Base-by-base conservation (phyloP, 1,140 invertebrate genomes). In the Diploscapter pachys region DNA sequence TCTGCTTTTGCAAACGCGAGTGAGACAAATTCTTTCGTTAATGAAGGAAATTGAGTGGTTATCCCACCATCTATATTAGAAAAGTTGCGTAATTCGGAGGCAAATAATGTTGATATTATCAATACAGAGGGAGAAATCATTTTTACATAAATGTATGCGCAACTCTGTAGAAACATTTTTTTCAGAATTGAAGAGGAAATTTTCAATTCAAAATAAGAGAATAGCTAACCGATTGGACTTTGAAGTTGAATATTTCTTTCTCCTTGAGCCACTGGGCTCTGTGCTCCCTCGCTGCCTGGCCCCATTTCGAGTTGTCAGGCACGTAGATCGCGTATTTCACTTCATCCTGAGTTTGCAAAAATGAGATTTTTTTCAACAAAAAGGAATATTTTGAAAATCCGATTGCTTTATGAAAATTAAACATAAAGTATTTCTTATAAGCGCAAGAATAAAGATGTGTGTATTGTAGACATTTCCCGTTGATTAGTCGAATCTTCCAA, bases 291-390 rank as follows among this genome's bases (percentile, higher is more conserved):
- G 13, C 13, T 8, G 8, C 6, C 13, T 65, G 6, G 13, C 51
- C 51, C 63, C 13, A 8, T 31, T 65, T 65, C 31, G 63, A 65
- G 63, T 31, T 31, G 63, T 65, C 63, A 13, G 63, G 8, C 13
- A 65, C 31, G 2, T 9, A 65, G 8, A 65, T 50, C 6, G 6
- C 6, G 31, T 65, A 65, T 31, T 65, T 6, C 13, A 65, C 51
- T 31, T 65, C 63, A 1, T 65, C 63, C 6, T 31, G 63, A 13
- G 1, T 31, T 31, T 31, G 31, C 31, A 31, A 31, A 31, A 31
- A 31, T 31, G 31, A 31, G 31, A 31, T 31, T 31, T 1, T 31
- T 31, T 31, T 1, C 0, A 1, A 31, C 0, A 31, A 31, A 31
- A 31, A 31, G 31, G 1, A 31, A 31, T 31, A 31, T 31, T 0